Percentiles rank a stretch among this genome's conserved stretches.
Conservation (phyloP, 1,140 invertebrate species). For the Caenorhabditis elegans region WBcel235 BX284603.4:3701001-3701500, state of each 20-base stretch:
- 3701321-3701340: slow-evolving; percentile 40
- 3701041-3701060: slow-evolving; percentile 84
- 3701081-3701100: slow-evolving; percentile 81
- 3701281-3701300: slow-evolving; percentile 62
- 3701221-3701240: slow-evolving; percentile 92
- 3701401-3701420: slow-evolving; percentile 29
- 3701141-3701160: slow-evolving; percentile 87
- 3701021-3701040: slow-evolving; percentile 97
- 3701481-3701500: too few species aligned
- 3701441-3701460: slow-evolving; percentile 37
- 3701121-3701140: slow-evolving; percentile 77
- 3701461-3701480: neutral
- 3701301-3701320: slow-evolving; percentile 64
- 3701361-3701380: slow-evolving; percentile 60
- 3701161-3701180: slow-evolving; percentile 94
- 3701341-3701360: neutral
- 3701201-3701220: slow-evolving; percentile 84
- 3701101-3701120: slow-evolving; percentile 97
- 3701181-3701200: slow-evolving; percentile 79
- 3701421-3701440: slow-evolving; percentile 37
- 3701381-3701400: slow-evolving; percentile 65
- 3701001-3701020: slow-evolving; percentile 78
- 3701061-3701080: slow-evolving; percentile 86
- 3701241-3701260: slow-evolving; percentile 99
- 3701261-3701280: slow-evolving; percentile 77